phyloP scores from a whole-genome alignment of 2,888 invertebrate genomes.

The Dicyrtoma fusca region DNA sequence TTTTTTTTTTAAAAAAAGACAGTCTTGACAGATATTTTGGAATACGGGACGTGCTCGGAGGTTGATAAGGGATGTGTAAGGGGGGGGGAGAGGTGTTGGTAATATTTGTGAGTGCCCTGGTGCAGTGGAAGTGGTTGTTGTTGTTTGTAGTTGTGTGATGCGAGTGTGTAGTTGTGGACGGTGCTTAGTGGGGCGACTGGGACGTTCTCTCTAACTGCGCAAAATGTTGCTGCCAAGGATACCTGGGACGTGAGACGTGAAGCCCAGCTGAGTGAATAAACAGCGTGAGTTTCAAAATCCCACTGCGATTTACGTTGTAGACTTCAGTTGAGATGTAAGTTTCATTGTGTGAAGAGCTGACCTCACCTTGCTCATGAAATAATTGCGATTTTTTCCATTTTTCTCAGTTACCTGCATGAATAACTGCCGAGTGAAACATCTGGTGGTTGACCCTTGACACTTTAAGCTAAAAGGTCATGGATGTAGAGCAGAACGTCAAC shows the following conservation, averaged over 20 bases:
- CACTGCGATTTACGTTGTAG: neutral
- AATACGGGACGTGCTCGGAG: no score
- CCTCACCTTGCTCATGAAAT: constrained; percentile 40
- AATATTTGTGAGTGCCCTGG: no score
- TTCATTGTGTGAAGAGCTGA: constrained; percentile 22
- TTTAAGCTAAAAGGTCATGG: constrained; percentile 22
- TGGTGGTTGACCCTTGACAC: constrained; percentile 21
- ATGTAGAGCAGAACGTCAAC: constrained; percentile 8
- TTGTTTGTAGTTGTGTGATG: no score
- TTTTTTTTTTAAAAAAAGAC: no score
- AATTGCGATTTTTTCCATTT: constrained; percentile 24
- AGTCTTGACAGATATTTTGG: no score
- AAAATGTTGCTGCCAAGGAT: constrained; percentile 29
- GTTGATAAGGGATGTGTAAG: no score
- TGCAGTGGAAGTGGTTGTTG: no score
- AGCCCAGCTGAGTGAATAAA: constrained; percentile 15
- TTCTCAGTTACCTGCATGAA: constrained; percentile 29
- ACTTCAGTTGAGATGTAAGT: constrained; percentile 25
- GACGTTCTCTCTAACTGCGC: constrained; percentile 9
- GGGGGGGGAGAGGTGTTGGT: no score
- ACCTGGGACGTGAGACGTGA: neutral
- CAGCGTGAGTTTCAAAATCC: constrained; percentile 23
- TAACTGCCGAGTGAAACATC: neutral
- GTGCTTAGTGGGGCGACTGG: neutral
- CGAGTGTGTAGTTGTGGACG: neutral